Conservation (phyloP, 2,113 vertebrate species). For the Ptilorrhoa leucosticta region DNA sequence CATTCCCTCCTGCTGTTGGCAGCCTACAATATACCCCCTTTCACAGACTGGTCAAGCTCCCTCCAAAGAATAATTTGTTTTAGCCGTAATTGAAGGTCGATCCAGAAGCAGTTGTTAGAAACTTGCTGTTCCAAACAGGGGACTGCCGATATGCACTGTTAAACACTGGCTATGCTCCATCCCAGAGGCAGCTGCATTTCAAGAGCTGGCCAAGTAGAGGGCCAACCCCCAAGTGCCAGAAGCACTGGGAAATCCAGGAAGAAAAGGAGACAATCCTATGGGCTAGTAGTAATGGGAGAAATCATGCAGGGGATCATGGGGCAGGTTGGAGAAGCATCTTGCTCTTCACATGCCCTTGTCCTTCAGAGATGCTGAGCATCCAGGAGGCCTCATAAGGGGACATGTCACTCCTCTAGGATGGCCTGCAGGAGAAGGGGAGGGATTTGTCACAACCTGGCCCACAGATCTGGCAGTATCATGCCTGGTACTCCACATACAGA, state of each 20-base stretch:
- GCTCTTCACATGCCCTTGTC: background rate
- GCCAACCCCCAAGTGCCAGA: background rate
- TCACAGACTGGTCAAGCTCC: background rate
- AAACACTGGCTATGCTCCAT: conserved; percentile 18
- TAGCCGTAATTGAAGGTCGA: background rate
- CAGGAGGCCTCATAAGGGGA: background rate
- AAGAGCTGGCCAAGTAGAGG: background rate
- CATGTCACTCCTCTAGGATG: background rate
- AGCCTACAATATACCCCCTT: background rate
- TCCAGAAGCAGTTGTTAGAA: background rate
- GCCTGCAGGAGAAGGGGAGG: fast-evolving
- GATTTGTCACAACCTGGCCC: background rate
- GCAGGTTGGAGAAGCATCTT: background rate
- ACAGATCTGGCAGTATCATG: background rate
- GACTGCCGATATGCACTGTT: background rate
- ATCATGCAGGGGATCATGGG: background rate
- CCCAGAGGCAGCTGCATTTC: background rate
- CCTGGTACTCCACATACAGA: fast-evolving
- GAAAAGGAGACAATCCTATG: background rate
- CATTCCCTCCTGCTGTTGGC: background rate
- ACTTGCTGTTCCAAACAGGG: background rate
- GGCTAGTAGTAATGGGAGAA: background rate
- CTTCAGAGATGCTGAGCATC: background rate
- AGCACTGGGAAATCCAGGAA: background rate
- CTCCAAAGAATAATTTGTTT: background rate